Base-by-base conservation (phyloP, 2,888 invertebrate genomes). In the Drosophila kuntzei region DNA sequence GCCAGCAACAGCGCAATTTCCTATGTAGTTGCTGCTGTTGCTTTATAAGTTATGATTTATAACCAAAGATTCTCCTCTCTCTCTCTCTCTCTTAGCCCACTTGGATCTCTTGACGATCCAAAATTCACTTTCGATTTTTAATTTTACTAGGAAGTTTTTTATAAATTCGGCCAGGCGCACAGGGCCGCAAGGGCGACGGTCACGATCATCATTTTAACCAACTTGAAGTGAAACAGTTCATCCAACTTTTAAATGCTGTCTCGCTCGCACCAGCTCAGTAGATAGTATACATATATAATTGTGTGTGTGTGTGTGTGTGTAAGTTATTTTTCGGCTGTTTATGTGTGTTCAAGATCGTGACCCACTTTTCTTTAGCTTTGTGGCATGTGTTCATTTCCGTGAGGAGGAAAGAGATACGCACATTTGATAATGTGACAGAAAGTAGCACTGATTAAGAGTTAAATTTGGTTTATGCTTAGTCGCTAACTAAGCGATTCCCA, bases 31-130 rank as follows among this genome's bases (percentile, higher is more conserved):
- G 46, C 43, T 55, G 16, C 44, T 32, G 57, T 47, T 47, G 64
- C 67, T 57, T 76, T 87, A 89, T 89, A 89, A 89, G 79, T 87
- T 87, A 89, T 89, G 85, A 89, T 82, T 87, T 87, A 89, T 79
- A 76, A 20, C 7, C 11, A 32, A 8, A 57, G 54, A 36, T 22
- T 12, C 25, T 11, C 16, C 18, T 20, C 12, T 5, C 32, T 20
- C 36, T 22, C 41, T n/a, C 41, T 43, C 25, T 14, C 57, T 46
- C 12, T 29, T n/a, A n/a, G n/a, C n/a, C 36, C 53, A 37, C 43
- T n/a, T 53, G 20, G 18, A 18, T 22, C 7, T 18, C 27, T 8
- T 9, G 14, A 9, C 16, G 25, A 59, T 37, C 37, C 34, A 34
- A 68, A 57, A 61, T 66, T 89, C 86, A 87, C 86, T 87, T 88